Evolutionary conservation across 2,888 invertebrate genomes (phyloP).

Genomic region (Ormia ochracea): DNA sequence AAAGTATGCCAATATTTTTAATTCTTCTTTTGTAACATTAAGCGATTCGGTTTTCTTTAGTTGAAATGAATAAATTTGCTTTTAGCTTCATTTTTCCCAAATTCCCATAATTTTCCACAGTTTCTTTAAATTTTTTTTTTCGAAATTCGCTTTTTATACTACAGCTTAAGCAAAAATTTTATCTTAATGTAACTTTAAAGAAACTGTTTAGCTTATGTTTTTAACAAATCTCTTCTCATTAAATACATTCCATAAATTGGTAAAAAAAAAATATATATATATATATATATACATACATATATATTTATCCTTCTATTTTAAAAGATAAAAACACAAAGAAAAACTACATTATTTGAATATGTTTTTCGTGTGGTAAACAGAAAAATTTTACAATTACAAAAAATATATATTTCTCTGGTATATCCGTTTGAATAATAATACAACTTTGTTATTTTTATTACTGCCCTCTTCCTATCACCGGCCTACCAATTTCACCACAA

Average conservation of each 20-base stretch:
- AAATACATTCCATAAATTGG: background rate
- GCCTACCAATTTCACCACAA: constrained; percentile 42
- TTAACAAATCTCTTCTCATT: constrained; percentile 15
- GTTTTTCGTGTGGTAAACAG: constrained; percentile 45
- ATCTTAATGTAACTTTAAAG: background rate
- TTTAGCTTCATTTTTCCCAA: background rate
- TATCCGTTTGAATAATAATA: constrained; percentile 17
- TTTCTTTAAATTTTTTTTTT: constrained; percentile 17
- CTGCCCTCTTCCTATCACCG: constrained; percentile 45
- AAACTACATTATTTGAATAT: constrained; percentile 64
- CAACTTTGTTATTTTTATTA: constrained; percentile 43
- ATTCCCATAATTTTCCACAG: background rate
- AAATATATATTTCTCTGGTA: constrained; percentile 50
- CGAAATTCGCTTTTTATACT: background rate
- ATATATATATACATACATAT: background rate
- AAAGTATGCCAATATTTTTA: background rate
- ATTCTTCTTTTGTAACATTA: background rate
- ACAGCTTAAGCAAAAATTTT: background rate
- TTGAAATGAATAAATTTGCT: background rate
- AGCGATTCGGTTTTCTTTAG: background rate
- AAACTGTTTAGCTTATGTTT: constrained; percentile 17
- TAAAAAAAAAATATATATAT: too few species aligned
- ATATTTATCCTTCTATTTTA: constrained; percentile 24
- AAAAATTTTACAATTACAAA: constrained; percentile 11
- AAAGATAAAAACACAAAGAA: constrained; percentile 68